Percentiles rank a stretch among this genome's conserved stretches.
These are phyloP conservation scores for Rhimphoctona megacephalus DNA, from an alignment of 2,888 invertebrate genomes.

Conservation along the genomic window DNA sequence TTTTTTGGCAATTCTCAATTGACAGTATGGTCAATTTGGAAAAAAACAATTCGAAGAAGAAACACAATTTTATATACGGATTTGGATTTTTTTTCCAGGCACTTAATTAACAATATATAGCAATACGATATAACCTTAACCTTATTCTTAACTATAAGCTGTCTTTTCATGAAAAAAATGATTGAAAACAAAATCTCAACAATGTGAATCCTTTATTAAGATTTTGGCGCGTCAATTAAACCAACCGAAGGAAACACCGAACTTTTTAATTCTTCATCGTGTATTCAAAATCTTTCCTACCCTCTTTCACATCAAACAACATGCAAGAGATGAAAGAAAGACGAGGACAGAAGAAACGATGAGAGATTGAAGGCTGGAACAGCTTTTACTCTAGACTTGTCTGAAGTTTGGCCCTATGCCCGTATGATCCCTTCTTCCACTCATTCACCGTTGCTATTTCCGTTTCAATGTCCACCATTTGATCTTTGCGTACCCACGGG, in stretches of 20 bases:
- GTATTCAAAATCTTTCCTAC: constrained; percentile 34
- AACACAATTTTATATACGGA: no score
- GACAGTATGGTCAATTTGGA: no score
- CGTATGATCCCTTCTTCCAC: constrained; percentile 31
- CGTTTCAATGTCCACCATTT: constrained; percentile 70
- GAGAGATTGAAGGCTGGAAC: constrained; percentile 45
- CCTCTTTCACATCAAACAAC: constrained; percentile 67
- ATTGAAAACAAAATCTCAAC: background rate
- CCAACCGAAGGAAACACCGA: background rate
- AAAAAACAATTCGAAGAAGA: no score
- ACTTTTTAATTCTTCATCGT: constrained; percentile 32
- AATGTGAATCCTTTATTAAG: no score
- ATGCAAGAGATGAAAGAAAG: constrained; percentile 37
- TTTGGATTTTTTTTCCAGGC: no score
- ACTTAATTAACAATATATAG: no score
- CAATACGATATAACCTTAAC: no score
- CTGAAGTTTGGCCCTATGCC: constrained; percentile 51
- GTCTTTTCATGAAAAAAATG: background rate
- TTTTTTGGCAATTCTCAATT: no score
- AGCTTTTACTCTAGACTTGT: constrained; percentile 37
- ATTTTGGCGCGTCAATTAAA: background rate
- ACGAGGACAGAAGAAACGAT: constrained; percentile 55
- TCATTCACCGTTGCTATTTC: constrained; percentile 57
- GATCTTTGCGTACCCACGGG: constrained; percentile 66
- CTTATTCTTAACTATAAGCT: no score